phyloP scores from a whole-genome alignment of 92 coral and sea anemone species.

The Epizoanthus stellaris region DNA sequence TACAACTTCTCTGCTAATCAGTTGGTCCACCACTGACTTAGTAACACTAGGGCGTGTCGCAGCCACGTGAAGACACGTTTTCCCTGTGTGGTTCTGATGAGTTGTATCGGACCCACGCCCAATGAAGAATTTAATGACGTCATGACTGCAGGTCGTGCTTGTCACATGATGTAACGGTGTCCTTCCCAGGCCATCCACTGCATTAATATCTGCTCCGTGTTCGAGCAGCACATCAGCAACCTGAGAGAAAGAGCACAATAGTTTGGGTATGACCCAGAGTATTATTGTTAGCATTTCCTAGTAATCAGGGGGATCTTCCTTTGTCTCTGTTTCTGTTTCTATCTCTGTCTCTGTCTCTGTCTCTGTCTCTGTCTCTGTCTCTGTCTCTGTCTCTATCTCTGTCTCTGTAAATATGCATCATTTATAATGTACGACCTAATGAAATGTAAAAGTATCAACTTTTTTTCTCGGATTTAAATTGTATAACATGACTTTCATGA shows the following conservation, averaged over 20 bases:
- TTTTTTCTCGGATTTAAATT: too few species aligned
- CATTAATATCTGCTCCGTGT: conserved; percentile 10
- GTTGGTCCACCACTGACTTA: background rate
- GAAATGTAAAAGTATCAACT: too few species aligned
- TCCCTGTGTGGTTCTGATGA: conserved; percentile 8
- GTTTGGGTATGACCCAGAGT: background rate
- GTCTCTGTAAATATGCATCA: too few species aligned
- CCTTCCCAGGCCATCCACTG: conserved; percentile 1
- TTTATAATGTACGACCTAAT: too few species aligned
- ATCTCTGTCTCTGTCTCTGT: too few species aligned
- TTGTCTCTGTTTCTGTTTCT: too few species aligned
- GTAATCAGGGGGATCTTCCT: too few species aligned
- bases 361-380: too few species aligned
- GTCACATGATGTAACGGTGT: conserved; percentile 19
- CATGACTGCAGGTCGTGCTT: background rate
- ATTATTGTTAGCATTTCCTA: too few species aligned
- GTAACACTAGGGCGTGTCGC: background rate
- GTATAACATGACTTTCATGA: too few species aligned
- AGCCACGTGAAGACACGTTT: conserved; percentile 5
- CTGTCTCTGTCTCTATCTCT: too few species aligned
- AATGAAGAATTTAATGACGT: background rate
- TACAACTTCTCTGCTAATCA: background rate
- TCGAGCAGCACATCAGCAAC: background rate
- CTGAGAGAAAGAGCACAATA: background rate
- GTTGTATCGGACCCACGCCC: background rate